Percentiles rank a stretch among this genome's conserved stretches.
Evolutionary conservation across 2,797 vertebrate genomes (phyloP).

Genomic region (Sebastiscus albofasciatus): DNA sequence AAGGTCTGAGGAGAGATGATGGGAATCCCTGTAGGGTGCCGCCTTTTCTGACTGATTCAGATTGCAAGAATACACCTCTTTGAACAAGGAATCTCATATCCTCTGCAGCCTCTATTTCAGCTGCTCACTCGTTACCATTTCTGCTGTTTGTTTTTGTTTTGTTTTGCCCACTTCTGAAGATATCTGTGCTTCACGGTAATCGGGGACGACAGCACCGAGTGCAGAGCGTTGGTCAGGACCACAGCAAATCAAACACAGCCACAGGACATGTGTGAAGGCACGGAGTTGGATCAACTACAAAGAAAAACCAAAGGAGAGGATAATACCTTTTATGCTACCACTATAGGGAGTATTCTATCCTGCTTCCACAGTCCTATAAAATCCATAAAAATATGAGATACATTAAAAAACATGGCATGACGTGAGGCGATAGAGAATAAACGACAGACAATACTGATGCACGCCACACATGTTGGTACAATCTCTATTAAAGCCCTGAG

Average conservation of each 20-base stretch:
- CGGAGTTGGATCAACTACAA: slow-evolving; percentile 46
- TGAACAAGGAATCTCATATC: slow-evolving; percentile 46
- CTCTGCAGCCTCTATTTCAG: slow-evolving; percentile 36
- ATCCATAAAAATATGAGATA: background rate
- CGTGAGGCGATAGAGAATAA: slow-evolving; percentile 7
- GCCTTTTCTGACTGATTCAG: slow-evolving; percentile 45
- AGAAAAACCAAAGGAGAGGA: slow-evolving; percentile 24
- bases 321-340: slow-evolving; percentile 20
- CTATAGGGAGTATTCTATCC: slow-evolving; percentile 6
- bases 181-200: slow-evolving; percentile 51
- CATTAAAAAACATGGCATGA: slow-evolving; percentile 15
- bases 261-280: slow-evolving; percentile 41
- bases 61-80: slow-evolving; percentile 45
- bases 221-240: slow-evolving; percentile 44
- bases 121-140: slow-evolving; percentile 11
- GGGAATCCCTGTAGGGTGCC: slow-evolving; percentile 57
- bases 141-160: background rate
- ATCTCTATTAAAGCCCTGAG: slow-evolving; percentile 35
- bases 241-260: slow-evolving; percentile 59
- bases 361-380: background rate
- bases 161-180: slow-evolving; percentile 26
- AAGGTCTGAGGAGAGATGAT: slow-evolving; percentile 58
- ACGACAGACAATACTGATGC: slow-evolving; percentile 4
- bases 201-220: slow-evolving; percentile 22
- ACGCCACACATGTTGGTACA: slow-evolving; percentile 7